Base-by-base conservation (phyloP, 2,797 vertebrate species). In the Hyperoplus lanceolatus region DNA sequence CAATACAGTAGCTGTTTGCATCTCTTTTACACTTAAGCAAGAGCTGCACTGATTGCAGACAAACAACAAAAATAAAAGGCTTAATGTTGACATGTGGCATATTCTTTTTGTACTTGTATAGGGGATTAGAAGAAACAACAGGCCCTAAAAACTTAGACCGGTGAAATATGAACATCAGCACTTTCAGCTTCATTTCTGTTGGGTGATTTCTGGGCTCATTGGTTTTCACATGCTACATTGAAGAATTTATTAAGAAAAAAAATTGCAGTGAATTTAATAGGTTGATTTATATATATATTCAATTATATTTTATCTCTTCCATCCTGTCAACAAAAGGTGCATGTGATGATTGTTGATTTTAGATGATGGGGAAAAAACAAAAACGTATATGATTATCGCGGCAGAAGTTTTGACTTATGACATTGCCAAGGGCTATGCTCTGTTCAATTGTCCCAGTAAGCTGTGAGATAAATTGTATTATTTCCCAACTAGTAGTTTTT, bases 51-150 rank as follows among this genome's bases (percentile, higher is more conserved):
- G n/a, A 70, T 73, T 66, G 21, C 8, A 41, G 48, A n/a, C 10
- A 75, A 51, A 14, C 46, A 71, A 53, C 5, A 38, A 58, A 43
- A 89, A 86, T 87, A 81, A 81, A 79, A 66, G 1, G 1, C 7
- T 50, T 13, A 12, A 46, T 70, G 53, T 54, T 78, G 54, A 78
- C 36, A 1, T 77, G n/a, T 1, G 0, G 6, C 13, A 5, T 58
- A n/a, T 82, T 48, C 9, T 79, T 87, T 75, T 1, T 4, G 12
- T 64, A 29, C 1, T 11, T 64, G 50, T 5, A 15, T 1, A 39
- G 5, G 45, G 1, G 5, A 8, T 42, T 10, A 11, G 6, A 29
- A 66, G n/a, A 42, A 21, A 10, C 4, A 56, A 8, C 38, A 39
- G 12, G 2, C 58, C 29, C 39, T 5, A 9, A 4, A 41, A 69